Base-by-base conservation (phyloP, 92 coral and sea anemone genomes). In the Umimayanthus kanabou region DNA sequence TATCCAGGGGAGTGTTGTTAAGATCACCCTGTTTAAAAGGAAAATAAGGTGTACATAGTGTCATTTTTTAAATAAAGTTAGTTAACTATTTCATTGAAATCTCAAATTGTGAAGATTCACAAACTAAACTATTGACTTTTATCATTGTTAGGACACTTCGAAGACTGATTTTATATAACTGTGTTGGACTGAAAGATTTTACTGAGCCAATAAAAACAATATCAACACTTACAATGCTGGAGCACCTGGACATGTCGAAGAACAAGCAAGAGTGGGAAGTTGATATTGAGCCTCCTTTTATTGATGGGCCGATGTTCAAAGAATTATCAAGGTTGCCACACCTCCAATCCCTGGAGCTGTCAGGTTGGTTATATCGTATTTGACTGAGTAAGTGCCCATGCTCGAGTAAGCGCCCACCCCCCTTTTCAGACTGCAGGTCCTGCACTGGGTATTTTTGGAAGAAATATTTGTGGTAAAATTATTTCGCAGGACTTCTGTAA, bases 231-330 rank as follows among this genome's bases (percentile, higher is more conserved):
- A 82, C 84, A 16, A 77, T 85, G 30, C 87, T 95, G 80, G 90
- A 92, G 23, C 93, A 93, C 69, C 93, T 95, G 26, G 98, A 95
- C 90, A 73, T 95, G 81, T 95, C 98, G 40, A 92, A 91, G 84
- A 92, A 92, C 76, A 90, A 92, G 23, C 83, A 86, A 29, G 96
- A 91, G 29, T 92, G 89, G 47, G 89, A 88, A 28, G 71, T 83
- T 73, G 88, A 91, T 16, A 57, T 93, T 89, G 90, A 90, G 14
- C 87, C 86, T 64, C 90, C 92, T 6, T 83, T 86, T 18, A 81
- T 92, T 79, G 91, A 90, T 50, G 89, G 91, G 18, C 65, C 81
- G 14, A 88, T 89, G 91, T 90, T 92, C 23, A 66, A 30, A 37
- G 55, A 57, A 29, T 86, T 93, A 22, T 88, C 95, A 15, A 39